Percentiles rank a stretch among this genome's conserved stretches.
These are phyloP conservation scores for Tachina grossa DNA, from an alignment of 2,888 invertebrate species.

Conservation along the genomic window DNA sequence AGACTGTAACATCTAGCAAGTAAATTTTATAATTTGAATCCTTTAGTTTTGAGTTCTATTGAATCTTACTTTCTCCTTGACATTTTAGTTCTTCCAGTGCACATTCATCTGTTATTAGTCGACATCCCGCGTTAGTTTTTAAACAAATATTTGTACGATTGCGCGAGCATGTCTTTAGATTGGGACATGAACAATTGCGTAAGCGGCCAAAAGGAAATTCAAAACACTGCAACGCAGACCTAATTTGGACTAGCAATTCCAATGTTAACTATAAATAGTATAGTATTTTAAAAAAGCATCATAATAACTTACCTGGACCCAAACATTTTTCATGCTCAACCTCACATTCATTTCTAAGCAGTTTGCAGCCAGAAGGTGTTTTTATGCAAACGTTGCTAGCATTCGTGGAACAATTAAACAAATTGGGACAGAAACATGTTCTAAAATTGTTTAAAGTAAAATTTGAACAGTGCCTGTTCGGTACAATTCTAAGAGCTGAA, in stretches of 20 bases:
- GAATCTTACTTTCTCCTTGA: slow-evolving; percentile 35
- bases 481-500: slow-evolving; percentile 21
- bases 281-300: too few relatives aligned
- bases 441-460: not conserved
- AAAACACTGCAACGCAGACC: slow-evolving; percentile 13
- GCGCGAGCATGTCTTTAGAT: slow-evolving; percentile 31
- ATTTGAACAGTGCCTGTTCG: slow-evolving; percentile 3
- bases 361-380: slow-evolving; percentile 20
- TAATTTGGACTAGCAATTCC: not conserved
- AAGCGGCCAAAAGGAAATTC: slow-evolving; percentile 22
- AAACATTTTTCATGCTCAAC: slow-evolving; percentile 47
- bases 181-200: slow-evolving; percentile 45
- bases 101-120: slow-evolving; percentile 34
- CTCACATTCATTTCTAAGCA: slow-evolving; percentile 50
- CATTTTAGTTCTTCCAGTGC: slow-evolving; percentile 49
- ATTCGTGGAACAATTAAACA: slow-evolving; percentile 39
- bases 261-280: not conserved
- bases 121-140: slow-evolving; percentile 15
- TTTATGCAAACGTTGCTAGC: slow-evolving; percentile 2
- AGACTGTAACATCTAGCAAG: slow-evolving; percentile 17
- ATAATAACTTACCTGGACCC: slow-evolving; percentile 13
- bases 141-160: slow-evolving; percentile 38
- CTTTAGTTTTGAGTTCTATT: not conserved
- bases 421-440: slow-evolving; percentile 32
- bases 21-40: not conserved